A percentile compares a stretch with the other conserved stretches of the same genome.
Evolutionary conservation across 1,140 invertebrate genomes (phyloP).

Genomic region (Drosophila kurseongensis): DNA sequence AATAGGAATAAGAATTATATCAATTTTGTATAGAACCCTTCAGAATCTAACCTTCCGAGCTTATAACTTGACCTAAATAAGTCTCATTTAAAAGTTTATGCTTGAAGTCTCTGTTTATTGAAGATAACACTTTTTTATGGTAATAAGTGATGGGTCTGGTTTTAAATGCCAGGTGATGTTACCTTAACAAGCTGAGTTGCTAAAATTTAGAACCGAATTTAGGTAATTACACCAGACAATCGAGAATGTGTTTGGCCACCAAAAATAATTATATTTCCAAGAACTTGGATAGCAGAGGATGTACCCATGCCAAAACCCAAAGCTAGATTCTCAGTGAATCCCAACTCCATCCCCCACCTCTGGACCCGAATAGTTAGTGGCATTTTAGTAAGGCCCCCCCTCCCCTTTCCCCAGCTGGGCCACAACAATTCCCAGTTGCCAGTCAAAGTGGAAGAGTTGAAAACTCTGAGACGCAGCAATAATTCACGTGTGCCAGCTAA

Average conservation of each 20-base stretch:
- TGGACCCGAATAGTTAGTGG: neutral
- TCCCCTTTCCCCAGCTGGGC: neutral
- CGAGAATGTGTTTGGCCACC: neutral
- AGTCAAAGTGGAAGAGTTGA: constrained; percentile 57
- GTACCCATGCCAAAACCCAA: neutral
- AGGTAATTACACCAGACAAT: neutral
- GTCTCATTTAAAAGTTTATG: no score
- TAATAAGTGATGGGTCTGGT: no score
- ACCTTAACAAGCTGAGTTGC: no score
- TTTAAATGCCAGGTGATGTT: no score
- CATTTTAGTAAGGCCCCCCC: neutral
- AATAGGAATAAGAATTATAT: no score
- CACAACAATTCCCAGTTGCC: constrained; percentile 55
- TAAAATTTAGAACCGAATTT: no score
- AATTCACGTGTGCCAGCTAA: constrained; percentile 47
- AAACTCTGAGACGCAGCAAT: constrained; percentile 45
- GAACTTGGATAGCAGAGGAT: neutral
- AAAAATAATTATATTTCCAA: neutral
- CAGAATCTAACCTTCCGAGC: no score
- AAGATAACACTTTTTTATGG: no score
- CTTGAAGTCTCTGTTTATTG: no score
- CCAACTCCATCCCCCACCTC: neutral
- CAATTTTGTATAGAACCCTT: no score
- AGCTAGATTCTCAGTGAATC: neutral
- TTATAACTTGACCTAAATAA: no score